Conservation (phyloP, 2,113 vertebrate genomes). For the Mesitornis unicolor region DNA sequence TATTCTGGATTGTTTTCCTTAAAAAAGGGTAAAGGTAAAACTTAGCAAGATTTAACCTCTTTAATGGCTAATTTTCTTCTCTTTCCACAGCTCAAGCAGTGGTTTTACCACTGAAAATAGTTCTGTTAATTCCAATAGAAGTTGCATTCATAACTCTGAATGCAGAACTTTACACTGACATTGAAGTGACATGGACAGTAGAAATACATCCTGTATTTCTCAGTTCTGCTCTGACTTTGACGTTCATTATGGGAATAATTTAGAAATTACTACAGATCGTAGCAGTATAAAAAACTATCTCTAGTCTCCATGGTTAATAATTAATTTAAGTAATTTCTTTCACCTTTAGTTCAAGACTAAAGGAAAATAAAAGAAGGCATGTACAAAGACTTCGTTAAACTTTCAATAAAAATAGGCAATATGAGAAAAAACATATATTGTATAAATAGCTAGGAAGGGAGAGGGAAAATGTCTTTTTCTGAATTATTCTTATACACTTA, state of each 20-base stretch:
- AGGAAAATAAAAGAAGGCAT: neutral
- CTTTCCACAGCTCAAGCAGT: neutral
- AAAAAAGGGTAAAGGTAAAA: too few species aligned
- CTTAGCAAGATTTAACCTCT: neutral
- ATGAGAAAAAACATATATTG: neutral
- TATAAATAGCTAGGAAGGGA: neutral
- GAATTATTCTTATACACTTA: neutral
- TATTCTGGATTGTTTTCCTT: neutral
- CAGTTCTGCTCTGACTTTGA: neutral
- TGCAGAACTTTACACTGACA: neutral
- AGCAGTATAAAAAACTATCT: neutral
- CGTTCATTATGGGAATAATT: neutral
- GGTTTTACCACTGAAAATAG: neutral
- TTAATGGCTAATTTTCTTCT: neutral
- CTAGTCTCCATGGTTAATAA: neutral
- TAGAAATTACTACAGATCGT: neutral
- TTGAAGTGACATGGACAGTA: neutral
- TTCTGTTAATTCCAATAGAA: neutral
- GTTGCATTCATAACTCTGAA: neutral
- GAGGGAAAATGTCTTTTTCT: neutral
- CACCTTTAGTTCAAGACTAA: neutral
- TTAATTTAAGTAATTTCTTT: neutral
- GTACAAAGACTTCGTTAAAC: neutral
- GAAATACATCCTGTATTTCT: neutral
- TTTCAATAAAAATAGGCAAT: too few species aligned